phyloP scores from a whole-genome alignment of 2,888 invertebrate species.

The Maniola hyperantus region DNA sequence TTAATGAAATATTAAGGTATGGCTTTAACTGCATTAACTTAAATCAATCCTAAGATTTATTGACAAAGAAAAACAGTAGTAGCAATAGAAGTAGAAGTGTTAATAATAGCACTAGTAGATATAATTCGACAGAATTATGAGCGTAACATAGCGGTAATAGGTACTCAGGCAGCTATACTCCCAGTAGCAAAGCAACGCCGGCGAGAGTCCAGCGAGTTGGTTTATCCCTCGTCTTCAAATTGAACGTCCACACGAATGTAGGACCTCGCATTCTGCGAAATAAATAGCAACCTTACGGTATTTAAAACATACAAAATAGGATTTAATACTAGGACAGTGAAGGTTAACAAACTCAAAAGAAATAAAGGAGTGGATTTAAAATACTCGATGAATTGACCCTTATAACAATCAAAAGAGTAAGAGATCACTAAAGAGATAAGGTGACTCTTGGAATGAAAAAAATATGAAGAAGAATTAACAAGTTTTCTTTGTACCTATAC shows the following conservation, averaged over 20 bases:
- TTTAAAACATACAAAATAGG: background rate
- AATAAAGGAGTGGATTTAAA: no score
- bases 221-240: slow-evolving; percentile 93
- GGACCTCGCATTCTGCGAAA: slow-evolving; percentile 88
- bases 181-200: slow-evolving; percentile 95
- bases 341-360: background rate
- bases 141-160: background rate
- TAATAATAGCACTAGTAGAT: background rate
- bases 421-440: no score
- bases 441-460: no score
- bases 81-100: background rate
- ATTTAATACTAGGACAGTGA: background rate
- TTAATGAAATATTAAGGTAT: background rate
- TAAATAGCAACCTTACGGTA: background rate
- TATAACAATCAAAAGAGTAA: no score
- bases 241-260: slow-evolving; percentile 98
- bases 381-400: no score
- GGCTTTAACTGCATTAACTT: background rate
- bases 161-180: slow-evolving; percentile 68
- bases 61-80: background rate
- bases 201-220: slow-evolving; percentile 96
- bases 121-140: background rate
- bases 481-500: no score
- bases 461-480: no score
- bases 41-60: background rate